Evolutionary conservation across 2,888 invertebrate genomes (phyloP), one percentile per base, ranked within the genome.

Genomic region (Ephialtes manifestator): DNA sequence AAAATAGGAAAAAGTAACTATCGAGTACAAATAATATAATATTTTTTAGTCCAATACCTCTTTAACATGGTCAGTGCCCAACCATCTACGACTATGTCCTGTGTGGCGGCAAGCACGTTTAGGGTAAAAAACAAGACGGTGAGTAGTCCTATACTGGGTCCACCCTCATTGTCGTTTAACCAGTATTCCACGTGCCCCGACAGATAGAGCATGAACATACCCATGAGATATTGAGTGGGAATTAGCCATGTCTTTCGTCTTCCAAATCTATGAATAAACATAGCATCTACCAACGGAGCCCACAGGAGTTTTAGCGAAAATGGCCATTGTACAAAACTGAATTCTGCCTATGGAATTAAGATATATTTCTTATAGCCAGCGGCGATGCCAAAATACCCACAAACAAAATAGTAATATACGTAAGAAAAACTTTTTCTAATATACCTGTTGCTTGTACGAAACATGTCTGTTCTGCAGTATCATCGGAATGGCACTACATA

Each of bases 41-140:
- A 2, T 48, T 15, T 4, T n/a, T 48, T n/a, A 48, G 35, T 48
- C 48, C 15, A 35, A 84, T 92, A 98, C 96, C 98, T 97, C 92
- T 98, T 98, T 1, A 99, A 95, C 99, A 99, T 99, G 0, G 99
- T 99, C 13, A 99, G 95, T 0, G 99, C 99, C 99, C 99, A 99
- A 28, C 99, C 99, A 95, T 99, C 99, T 0, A 99, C 99, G 18
- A 99, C 99, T 91, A 99, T 99, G 94, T 99, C 99, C 95, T 99
- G 99, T 1, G 99, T 99, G 2, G 99, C 99, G 5, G 99, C 99
- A 90, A 99, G 95, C 92, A 99, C 99, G 92, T 99, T 99, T 3
- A 99, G 95, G 78, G 96, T 95, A 93, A 99, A 97, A 94, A 99
- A 99, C 82, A 98, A 95, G 15, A 96, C 92, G 0, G 99, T 99